Conservation (phyloP, 2,888 invertebrate genomes). For the Oligia strigilis region DNA sequence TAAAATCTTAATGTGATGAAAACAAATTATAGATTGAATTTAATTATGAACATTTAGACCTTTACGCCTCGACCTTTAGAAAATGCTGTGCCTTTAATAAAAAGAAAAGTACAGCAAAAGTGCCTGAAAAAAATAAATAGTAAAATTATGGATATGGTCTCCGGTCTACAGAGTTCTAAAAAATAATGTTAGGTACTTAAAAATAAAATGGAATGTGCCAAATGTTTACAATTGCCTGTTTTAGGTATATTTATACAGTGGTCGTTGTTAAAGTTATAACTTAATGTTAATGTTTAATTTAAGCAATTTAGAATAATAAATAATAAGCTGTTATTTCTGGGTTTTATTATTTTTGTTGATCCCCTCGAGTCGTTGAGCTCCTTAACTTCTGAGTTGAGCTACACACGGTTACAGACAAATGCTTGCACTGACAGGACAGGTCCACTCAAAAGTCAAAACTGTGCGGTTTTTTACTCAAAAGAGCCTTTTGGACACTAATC, state of each 20-base stretch:
- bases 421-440: neutral
- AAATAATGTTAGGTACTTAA: constrained; percentile 31
- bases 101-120: neutral
- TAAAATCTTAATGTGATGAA: neutral
- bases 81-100: constrained; percentile 9
- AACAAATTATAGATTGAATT: constrained; percentile 30
- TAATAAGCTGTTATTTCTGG: constrained; percentile 32
- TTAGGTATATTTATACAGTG: constrained; percentile 56
- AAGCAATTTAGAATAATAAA: constrained; percentile 53
- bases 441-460: too few relatives aligned
- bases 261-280: constrained; percentile 49
- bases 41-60: constrained; percentile 9
- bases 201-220: constrained; percentile 59
- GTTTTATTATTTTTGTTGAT: constrained; percentile 9
- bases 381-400: neutral
- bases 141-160: neutral
- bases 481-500: too few relatives aligned
- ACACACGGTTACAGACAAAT: neutral
- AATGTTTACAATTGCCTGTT: constrained; percentile 50
- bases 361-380: neutral
- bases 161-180: constrained; percentile 9
- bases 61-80: neutral
- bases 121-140: constrained; percentile 5
- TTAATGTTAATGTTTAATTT: constrained; percentile 38
- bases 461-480: too few relatives aligned